Evolutionary conservation across 2,888 invertebrate species (phyloP).

Genomic region (Macaria liturata): DNA sequence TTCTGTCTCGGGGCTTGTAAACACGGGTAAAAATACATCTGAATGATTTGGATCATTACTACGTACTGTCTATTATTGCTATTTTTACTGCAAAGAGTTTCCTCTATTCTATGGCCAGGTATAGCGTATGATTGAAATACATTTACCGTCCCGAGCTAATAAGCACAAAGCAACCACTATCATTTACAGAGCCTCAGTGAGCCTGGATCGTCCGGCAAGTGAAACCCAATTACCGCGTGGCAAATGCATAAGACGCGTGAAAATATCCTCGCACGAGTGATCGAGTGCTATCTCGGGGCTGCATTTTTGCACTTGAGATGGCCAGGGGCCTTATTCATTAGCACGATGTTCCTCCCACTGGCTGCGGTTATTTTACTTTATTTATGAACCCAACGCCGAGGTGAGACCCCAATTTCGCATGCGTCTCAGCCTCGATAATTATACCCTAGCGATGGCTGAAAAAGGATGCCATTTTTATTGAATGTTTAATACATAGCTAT

Average conservation of each 20-base stretch:
- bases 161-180: no score
- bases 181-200: not conserved
- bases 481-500: conserved; percentile 47
- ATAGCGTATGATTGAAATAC: no score
- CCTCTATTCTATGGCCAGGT: no score
- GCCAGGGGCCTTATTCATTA: conserved; percentile 69
- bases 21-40: conserved; percentile 14
- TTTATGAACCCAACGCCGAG: conserved; percentile 75
- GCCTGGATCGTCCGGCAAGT: not conserved
- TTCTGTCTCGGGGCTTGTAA: conserved; percentile 16
- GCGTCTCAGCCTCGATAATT: conserved; percentile 77
- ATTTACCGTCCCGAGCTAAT: no score
- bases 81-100: no score
- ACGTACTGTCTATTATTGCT: conserved; percentile 2
- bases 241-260: conserved; percentile 3
- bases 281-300: conserved; percentile 23
- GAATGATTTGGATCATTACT: conserved; percentile 10
- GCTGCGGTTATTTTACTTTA: conserved; percentile 76
- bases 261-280: conserved; percentile 12
- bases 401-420: conserved; percentile 83
- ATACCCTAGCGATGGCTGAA: conserved; percentile 73
- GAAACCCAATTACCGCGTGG: conserved; percentile 1
- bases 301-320: conserved; percentile 34
- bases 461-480: conserved; percentile 75
- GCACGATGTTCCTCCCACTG: conserved; percentile 74